These are phyloP conservation scores for Rhagologus leucostigma DNA, from an alignment of 2,113 vertebrate species.

Conservation along the genomic window DNA sequence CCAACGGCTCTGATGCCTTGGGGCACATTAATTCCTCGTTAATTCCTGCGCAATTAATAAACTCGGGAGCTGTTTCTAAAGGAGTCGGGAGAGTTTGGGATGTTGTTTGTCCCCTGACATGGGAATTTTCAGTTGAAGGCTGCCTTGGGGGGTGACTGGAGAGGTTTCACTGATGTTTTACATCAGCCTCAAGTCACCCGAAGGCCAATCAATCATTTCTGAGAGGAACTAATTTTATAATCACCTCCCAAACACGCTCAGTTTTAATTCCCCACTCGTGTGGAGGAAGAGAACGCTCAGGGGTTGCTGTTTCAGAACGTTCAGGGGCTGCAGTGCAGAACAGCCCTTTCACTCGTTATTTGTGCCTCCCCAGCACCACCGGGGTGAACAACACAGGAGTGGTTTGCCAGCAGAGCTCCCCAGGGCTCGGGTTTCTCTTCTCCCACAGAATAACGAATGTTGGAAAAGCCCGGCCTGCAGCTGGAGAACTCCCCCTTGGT, in stretches of 20 bases:
- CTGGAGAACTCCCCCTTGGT: not conserved
- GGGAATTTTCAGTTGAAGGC: not conserved
- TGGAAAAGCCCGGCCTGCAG: not conserved
- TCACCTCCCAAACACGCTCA: not conserved
- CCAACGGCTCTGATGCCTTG: not conserved
- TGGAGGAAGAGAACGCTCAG: not conserved
- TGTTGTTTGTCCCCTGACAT: not conserved
- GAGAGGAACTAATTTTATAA: not conserved
- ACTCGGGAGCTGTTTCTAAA: not conserved
- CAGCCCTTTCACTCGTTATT: too few relatives aligned
- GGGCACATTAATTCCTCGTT: not conserved
- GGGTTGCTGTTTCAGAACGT: not conserved
- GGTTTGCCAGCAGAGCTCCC: not conserved
- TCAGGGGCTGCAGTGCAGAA: not conserved
- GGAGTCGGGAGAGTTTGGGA: not conserved
- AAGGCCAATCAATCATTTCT: not conserved
- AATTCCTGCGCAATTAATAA: not conserved
- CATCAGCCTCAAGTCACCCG: not conserved
- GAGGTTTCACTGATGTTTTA: not conserved
- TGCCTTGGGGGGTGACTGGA: not conserved
- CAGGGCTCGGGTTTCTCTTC: not conserved
- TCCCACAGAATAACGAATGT: not conserved
- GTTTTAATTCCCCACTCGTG: not conserved
- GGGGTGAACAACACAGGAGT: not conserved
- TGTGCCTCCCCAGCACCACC: not conserved